Percentiles rank a stretch among this genome's conserved stretches.
Conservation (phyloP, 2,113 vertebrate species). For the Rattus rattus region DNA sequence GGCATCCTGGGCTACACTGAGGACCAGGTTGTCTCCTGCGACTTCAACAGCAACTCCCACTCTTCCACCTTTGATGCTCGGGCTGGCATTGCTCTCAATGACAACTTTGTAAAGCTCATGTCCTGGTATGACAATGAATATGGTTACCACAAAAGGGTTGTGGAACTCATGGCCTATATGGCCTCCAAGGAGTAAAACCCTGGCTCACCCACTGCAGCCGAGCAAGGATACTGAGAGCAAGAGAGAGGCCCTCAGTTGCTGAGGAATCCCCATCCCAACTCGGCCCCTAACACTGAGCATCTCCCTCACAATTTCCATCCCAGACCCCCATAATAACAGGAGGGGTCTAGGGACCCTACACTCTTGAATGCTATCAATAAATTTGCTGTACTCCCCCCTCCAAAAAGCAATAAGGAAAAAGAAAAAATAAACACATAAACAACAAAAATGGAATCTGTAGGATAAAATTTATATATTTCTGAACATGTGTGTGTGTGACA, state of each 20-base stretch:
- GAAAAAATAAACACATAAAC: not conserved
- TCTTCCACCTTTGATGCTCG: too few relatives aligned
- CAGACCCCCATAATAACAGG: not conserved
- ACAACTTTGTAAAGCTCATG: too few relatives aligned
- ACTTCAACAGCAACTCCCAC: too few relatives aligned
- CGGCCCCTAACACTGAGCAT: not conserved
- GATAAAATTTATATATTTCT: not conserved
- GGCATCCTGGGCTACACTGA: too few relatives aligned
- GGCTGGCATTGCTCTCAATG: too few relatives aligned
- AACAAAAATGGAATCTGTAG: not conserved
- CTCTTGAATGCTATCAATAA: not conserved
- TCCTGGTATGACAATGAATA: too few relatives aligned
- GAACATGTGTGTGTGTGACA: not conserved
- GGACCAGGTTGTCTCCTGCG: too few relatives aligned
- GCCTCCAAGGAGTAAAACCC: too few relatives aligned
- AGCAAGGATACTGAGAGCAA: too few relatives aligned
- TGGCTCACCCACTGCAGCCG: too few relatives aligned
- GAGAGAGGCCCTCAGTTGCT: not conserved
- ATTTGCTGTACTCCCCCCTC: not conserved
- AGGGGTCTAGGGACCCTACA: not conserved
- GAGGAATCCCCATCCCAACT: not conserved
- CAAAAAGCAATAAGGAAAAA: not conserved
- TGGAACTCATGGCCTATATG: too few relatives aligned
- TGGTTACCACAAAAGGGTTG: too few relatives aligned
- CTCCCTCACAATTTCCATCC: not conserved